phyloP scores from a whole-genome alignment of 1,140 invertebrate genomes.

The Eulimnadia texana region DNA sequence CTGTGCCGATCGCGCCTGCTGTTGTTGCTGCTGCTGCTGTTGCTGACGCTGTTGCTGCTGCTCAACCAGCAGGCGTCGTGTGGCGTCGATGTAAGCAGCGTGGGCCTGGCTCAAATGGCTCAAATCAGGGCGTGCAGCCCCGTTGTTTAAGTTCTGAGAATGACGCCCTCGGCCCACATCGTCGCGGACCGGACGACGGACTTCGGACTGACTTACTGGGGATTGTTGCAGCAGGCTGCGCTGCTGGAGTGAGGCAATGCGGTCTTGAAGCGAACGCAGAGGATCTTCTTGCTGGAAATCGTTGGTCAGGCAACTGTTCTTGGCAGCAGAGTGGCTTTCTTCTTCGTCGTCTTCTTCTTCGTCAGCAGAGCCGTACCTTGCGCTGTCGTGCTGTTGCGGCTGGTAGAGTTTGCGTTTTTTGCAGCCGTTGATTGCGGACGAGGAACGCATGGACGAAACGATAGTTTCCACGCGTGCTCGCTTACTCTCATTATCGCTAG shows the following conservation, averaged over 20 bases:
- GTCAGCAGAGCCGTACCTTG: conserved; percentile 19
- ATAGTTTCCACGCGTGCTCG: conserved; percentile 87
- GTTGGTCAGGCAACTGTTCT: background rate
- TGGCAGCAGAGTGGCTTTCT: background rate
- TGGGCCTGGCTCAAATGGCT: conserved; percentile 14
- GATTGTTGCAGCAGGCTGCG: background rate
- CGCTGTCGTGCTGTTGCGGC: conserved; percentile 71
- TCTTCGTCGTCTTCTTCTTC: conserved; percentile 16
- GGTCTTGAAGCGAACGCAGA: conserved; percentile 14
- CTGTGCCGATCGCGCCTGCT: conserved; percentile 38
- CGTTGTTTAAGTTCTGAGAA: background rate
- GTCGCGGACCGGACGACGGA: conserved; percentile 10
- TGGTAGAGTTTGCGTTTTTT: conserved; percentile 95
- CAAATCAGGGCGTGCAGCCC: conserved; percentile 7
- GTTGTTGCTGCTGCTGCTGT: conserved; percentile 55
- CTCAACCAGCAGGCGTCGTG: conserved; percentile 56
- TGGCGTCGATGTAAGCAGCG: conserved; percentile 42
- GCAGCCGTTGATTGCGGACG: conserved; percentile 42
- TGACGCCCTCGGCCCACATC: background rate
- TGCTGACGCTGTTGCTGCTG: conserved; percentile 55
- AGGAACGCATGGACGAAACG: conserved; percentile 50
- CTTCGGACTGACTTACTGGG: background rate
- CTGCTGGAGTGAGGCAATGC: conserved; percentile 12
- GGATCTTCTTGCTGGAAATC: conserved; percentile 3
- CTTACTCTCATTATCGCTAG: conserved; percentile 49